phyloP scores from a whole-genome alignment of 2,888 invertebrate species.

The Plutella xylostella region DNA sequence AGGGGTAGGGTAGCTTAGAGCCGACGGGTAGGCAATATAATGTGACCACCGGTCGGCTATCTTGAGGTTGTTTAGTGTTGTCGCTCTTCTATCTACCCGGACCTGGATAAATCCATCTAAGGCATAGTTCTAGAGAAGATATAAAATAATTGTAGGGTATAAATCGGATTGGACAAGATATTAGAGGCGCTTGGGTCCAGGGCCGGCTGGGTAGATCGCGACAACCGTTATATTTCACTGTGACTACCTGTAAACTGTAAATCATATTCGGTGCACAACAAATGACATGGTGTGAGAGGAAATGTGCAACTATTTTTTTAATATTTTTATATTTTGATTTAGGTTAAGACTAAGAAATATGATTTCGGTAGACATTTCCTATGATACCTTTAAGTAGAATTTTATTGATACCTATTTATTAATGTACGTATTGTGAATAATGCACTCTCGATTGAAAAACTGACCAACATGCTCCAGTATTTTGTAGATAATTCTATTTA shows the following conservation, averaged over 20 bases:
- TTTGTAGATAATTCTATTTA: conserved; percentile 70
- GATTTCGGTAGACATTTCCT: conserved; percentile 34
- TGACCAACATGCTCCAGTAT: conserved; percentile 62
- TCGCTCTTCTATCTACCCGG: too few relatives aligned
- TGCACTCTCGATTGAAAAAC: conserved; percentile 58
- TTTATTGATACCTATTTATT: conserved; percentile 55
- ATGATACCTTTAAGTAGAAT: conserved; percentile 52
- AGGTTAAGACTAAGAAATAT: conserved; percentile 59
- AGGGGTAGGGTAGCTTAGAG: not conserved
- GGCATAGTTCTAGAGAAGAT: too few relatives aligned
- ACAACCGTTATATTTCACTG: not conserved
- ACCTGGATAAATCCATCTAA: too few relatives aligned
- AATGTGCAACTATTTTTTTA: conserved; percentile 67
- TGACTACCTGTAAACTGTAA: not conserved
- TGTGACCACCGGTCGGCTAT: not conserved
- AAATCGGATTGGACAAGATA: too few relatives aligned
- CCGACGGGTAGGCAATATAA: not conserved
- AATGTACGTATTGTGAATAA: conserved; percentile 44
- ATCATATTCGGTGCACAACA: conserved; percentile 44
- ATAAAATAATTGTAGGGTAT: too few relatives aligned
- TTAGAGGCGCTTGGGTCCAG: too few relatives aligned
- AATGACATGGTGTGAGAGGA: conserved; percentile 51
- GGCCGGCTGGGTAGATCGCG: conserved; percentile 5
- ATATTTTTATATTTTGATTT: conserved; percentile 70
- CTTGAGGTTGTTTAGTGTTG: too few relatives aligned